phyloP scores from a whole-genome alignment of 2,113 vertebrate genomes.

The Halichoeres trimaculatus region DNA sequence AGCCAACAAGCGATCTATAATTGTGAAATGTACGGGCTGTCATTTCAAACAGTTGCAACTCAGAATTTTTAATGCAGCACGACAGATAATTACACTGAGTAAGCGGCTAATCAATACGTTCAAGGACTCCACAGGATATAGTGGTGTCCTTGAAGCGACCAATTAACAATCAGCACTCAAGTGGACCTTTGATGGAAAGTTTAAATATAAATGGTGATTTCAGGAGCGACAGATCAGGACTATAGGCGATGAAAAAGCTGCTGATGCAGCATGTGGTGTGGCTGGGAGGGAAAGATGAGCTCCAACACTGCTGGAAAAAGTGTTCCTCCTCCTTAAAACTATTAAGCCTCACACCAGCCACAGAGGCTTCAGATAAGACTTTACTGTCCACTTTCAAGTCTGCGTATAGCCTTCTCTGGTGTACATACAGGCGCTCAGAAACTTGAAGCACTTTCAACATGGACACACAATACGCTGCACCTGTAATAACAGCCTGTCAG shows the following conservation, averaged over 20 bases:
- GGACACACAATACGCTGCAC: constrained; percentile 67
- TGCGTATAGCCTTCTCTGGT: constrained; percentile 18
- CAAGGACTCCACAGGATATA: constrained; percentile 67
- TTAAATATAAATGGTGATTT: constrained; percentile 59
- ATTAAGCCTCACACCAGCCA: constrained; percentile 15
- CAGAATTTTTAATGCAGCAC: constrained; percentile 57
- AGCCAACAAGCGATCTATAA: constrained; percentile 64
- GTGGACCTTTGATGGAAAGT: constrained; percentile 57
- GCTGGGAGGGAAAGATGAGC: constrained; percentile 23
- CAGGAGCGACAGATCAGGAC: constrained; percentile 42
- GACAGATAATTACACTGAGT: constrained; percentile 65
- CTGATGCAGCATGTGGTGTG: constrained; percentile 50
- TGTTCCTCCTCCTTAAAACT: constrained; percentile 22
- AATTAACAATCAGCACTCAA: constrained; percentile 66
- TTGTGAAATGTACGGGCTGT: constrained; percentile 62
- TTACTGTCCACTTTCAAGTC: constrained; percentile 11
- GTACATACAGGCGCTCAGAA: constrained; percentile 35
- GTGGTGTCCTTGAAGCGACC: constrained; percentile 67
- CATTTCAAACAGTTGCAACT: constrained; percentile 66
- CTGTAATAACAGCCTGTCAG: constrained; percentile 72
- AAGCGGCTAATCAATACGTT: constrained; percentile 74
- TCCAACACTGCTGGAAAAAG: constrained; percentile 22
- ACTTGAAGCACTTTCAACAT: constrained; percentile 57
- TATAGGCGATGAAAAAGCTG: constrained; percentile 41
- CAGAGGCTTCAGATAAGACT: constrained; percentile 14